Evolutionary conservation across 2,888 invertebrate species (phyloP).

Genomic region (Scaptomyza parva): DNA sequence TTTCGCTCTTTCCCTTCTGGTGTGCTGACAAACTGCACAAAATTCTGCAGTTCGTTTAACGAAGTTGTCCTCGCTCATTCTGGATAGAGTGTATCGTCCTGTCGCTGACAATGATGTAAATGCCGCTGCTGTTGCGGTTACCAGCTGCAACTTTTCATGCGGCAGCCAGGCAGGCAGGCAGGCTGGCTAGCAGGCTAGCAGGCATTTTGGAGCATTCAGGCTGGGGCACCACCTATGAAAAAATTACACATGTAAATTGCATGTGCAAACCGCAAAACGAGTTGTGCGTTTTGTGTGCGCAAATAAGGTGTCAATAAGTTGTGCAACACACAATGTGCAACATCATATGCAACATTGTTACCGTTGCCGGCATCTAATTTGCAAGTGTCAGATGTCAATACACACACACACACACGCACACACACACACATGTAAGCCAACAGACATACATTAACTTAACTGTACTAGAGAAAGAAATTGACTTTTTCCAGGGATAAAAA

Average conservation of each 20-base stretch:
- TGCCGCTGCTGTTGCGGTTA: constrained; percentile 44
- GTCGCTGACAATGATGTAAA: constrained; percentile 51
- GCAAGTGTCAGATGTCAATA: constrained; percentile 78
- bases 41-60: constrained; percentile 62
- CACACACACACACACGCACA: constrained; percentile 23
- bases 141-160: constrained; percentile 66
- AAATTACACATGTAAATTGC: constrained; percentile 82
- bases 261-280: constrained; percentile 76
- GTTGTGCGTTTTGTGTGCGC: constrained; percentile 60
- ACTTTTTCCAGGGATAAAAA: too few species aligned
- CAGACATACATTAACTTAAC: neutral
- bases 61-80: constrained; percentile 60
- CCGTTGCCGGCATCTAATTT: constrained; percentile 67
- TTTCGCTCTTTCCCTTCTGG: neutral
- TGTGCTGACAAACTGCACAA: constrained; percentile 51
- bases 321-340: constrained; percentile 34
- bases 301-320: constrained; percentile 79
- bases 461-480: neutral
- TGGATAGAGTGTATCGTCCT: constrained; percentile 39
- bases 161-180: constrained; percentile 9
- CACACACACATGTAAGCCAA: neutral
- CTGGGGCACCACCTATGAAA: constrained; percentile 14
- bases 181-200: neutral
- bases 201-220: constrained; percentile 14
- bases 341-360: constrained; percentile 41